These are phyloP conservation scores for Sebastes steindachneri DNA, from an alignment of 2,797 vertebrate genomes.

Conservation along the genomic window DNA sequence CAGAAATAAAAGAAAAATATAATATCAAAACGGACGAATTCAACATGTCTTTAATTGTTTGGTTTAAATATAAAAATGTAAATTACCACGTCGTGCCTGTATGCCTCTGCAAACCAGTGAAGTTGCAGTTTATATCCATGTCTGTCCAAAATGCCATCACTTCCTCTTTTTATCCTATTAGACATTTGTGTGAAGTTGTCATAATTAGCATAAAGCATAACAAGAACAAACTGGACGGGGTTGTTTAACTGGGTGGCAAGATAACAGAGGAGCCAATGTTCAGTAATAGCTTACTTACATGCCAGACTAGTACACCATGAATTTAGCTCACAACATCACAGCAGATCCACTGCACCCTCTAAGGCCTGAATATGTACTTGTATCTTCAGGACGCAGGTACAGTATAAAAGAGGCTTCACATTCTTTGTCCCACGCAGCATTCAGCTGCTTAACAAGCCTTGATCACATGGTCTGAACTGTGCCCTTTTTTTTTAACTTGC, in stretches of 20 bases:
- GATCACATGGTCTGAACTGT: too few relatives aligned
- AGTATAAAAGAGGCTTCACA: neutral
- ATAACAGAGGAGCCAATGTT: accelerated
- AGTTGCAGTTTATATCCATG: neutral
- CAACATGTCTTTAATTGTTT: neutral
- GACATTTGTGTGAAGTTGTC: neutral
- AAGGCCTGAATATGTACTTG: too few relatives aligned
- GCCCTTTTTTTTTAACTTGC: too few relatives aligned
- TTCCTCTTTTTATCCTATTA: neutral
- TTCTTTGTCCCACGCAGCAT: neutral
- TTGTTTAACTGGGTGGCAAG: too few relatives aligned
- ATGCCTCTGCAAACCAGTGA: too few relatives aligned
- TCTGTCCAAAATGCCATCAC: neutral
- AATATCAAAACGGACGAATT: neutral
- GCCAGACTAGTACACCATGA: too few relatives aligned
- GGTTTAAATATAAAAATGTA: neutral
- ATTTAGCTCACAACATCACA: neutral
- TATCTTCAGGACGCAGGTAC: too few relatives aligned
- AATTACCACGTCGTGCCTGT: too few relatives aligned
- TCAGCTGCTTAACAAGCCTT: too few relatives aligned
- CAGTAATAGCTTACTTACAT: too few relatives aligned
- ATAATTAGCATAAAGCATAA: neutral
- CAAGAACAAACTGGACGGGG: too few relatives aligned
- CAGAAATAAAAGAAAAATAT: neutral
- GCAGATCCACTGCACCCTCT: neutral